Evolutionary conservation across 2,113 vertebrate species (phyloP).

Genomic region (Cyprinus carpio): DNA sequence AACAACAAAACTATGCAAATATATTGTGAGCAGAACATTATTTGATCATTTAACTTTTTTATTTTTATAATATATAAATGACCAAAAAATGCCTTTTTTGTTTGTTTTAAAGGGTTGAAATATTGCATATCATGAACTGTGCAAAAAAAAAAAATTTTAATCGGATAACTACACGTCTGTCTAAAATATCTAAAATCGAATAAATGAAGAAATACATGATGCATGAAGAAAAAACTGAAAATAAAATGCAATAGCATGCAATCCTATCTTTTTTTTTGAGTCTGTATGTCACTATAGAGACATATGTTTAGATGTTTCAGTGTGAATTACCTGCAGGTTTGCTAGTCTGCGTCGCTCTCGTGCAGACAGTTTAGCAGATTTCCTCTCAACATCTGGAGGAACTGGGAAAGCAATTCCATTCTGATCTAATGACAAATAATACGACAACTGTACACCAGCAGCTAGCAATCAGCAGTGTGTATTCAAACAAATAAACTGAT

Average conservation of each 20-base stretch:
- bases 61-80: too few relatives aligned
- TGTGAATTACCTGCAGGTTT: slow-evolving; percentile 42
- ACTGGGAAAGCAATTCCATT: slow-evolving; percentile 22
- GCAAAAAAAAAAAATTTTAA: too few relatives aligned
- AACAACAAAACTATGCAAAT: not conserved
- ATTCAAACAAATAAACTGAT: not conserved
- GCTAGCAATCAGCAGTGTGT: not conserved
- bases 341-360: slow-evolving; percentile 36
- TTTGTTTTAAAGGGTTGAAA: not conserved
- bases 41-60: too few relatives aligned
- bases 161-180: not conserved
- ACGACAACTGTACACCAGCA: not conserved
- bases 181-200: not conserved
- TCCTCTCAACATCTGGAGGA: slow-evolving; percentile 36
- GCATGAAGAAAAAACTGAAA: not conserved
- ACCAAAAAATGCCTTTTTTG: not conserved
- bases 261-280: not conserved
- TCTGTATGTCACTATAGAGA: not conserved
- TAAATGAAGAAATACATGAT: too few relatives aligned
- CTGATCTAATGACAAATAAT: not conserved
- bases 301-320: not conserved
- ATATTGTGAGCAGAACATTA: not conserved
- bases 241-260: not conserved
- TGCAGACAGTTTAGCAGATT: slow-evolving; percentile 1
- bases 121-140: not conserved